Evolutionary conservation across 1,140 invertebrate species (phyloP), one percentile per base, ranked within the genome.

Genomic region (Drosophila tristis): DNA sequence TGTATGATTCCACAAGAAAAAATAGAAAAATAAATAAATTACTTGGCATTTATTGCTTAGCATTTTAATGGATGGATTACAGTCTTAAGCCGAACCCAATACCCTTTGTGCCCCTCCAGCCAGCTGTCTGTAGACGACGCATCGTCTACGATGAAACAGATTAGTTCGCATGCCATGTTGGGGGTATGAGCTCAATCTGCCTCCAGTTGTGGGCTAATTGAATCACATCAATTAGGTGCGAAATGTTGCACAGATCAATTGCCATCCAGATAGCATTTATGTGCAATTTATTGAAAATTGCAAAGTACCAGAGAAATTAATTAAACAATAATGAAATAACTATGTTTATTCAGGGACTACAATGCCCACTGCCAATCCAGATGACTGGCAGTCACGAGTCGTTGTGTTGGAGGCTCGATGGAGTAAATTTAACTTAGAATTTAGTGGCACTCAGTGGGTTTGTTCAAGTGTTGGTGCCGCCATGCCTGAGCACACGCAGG

Each of bases 401-500:
- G 15, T 7, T n/a, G n/a, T 20, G 31, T 0, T 13, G 50, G 23
- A 57, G 25, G 16, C 16, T 16, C 35, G 47, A 61, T 39, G 43
- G 66, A 54, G 47, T 68, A 65, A 49, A 31, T 11, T 35, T 8
- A 29, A 47, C 55, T 25, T 13, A 25, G 35, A 54, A 42, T 39
- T 35, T 35, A 4, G 20, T 26, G 43, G 23, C 47, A 35, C 31
- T 35, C 31, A 4, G 4, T 2, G 35, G 11, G 11, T 39, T 11
- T 11, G 9, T 11, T 39, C 31, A 31, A 4, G 31, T 9, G 7
- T 9, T 39, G 9, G 8, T 39, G 0, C 42, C 20, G 4, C 25
- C 31, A 25, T 49, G 51, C 54, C 58, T 78, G 42, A 92, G 61
- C 26, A 92, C 73, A 71, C 95, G 92, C 54, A 95, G 92, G 66